Evolutionary conservation across 2,113 vertebrate species (phyloP).

Genomic region (Marmota monax): DNA sequence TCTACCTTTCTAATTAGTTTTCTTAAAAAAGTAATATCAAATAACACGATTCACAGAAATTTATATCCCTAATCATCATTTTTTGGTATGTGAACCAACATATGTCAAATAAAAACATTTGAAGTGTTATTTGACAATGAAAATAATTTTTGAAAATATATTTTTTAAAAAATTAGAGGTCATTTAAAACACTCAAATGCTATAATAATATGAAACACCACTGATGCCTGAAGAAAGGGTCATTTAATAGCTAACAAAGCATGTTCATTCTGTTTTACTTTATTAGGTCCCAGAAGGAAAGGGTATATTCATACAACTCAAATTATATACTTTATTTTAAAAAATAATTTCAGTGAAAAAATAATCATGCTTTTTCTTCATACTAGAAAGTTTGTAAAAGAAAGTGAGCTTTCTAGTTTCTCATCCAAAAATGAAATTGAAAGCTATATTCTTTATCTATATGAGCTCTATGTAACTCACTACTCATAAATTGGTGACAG

Average conservation of each 20-base stretch:
- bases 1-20: not conserved
- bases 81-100: not conserved
- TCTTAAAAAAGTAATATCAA: not conserved
- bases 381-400: not conserved
- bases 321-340: not conserved
- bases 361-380: not conserved
- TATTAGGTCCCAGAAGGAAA: not conserved
- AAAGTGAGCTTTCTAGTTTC: not conserved
- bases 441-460: not conserved
- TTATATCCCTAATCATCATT: not conserved
- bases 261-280: constrained; percentile 23
- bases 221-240: not conserved
- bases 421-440: not conserved
- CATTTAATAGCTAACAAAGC: not conserved
- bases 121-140: not conserved
- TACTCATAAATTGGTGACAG: not conserved
- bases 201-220: not conserved
- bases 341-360: not conserved
- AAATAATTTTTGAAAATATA: not conserved
- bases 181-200: not conserved
- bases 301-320: not conserved
- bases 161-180: not conserved
- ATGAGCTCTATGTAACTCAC: not conserved
- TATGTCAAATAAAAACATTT: constrained; percentile 20
- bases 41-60: not conserved